Evolutionary conservation across 2,113 vertebrate genomes (phyloP).

Genomic region (Apteryx mantelli): DNA sequence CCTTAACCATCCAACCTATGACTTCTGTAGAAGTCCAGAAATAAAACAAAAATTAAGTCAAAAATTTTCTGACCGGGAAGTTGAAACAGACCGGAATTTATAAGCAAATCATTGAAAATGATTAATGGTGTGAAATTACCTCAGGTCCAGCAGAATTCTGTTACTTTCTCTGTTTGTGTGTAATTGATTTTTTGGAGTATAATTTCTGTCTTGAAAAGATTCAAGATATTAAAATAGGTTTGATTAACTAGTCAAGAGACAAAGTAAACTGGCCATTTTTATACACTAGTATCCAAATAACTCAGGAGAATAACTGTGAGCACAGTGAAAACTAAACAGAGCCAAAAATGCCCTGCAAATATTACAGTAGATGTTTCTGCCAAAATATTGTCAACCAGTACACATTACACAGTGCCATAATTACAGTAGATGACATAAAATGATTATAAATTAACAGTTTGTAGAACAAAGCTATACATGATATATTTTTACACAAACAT

Average conservation of each 20-base stretch:
- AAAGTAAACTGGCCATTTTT: constrained; percentile 50
- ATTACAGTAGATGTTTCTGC: constrained; percentile 60
- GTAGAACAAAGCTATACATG: constrained; percentile 47
- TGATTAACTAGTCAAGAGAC: constrained; percentile 39
- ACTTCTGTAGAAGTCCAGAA: background rate
- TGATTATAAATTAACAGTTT: constrained; percentile 73
- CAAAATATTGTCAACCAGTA: constrained; percentile 60
- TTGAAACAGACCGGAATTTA: constrained; percentile 3
- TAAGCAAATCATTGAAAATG: background rate
- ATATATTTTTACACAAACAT: constrained; percentile 53
- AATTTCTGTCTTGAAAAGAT: constrained; percentile 52
- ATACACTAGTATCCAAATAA: constrained; percentile 49
- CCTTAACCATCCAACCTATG: background rate
- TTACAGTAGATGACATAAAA: constrained; percentile 65
- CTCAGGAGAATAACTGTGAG: constrained; percentile 47
- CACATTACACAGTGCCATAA: constrained; percentile 53
- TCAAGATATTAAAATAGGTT: constrained; percentile 34
- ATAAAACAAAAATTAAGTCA: background rate
- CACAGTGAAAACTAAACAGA: constrained; percentile 59
- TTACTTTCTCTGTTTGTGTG: constrained; percentile 8
- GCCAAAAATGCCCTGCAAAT: constrained; percentile 63
- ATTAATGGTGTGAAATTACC: constrained; percentile 57
- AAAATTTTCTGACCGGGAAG: background rate
- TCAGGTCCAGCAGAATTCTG: constrained; percentile 32
- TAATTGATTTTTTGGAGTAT: constrained; percentile 30